Evolutionary conservation across 2,797 vertebrate genomes (phyloP), one percentile per base, ranked within the genome.

Genomic region (Pygocentrus nattereri): DNA sequence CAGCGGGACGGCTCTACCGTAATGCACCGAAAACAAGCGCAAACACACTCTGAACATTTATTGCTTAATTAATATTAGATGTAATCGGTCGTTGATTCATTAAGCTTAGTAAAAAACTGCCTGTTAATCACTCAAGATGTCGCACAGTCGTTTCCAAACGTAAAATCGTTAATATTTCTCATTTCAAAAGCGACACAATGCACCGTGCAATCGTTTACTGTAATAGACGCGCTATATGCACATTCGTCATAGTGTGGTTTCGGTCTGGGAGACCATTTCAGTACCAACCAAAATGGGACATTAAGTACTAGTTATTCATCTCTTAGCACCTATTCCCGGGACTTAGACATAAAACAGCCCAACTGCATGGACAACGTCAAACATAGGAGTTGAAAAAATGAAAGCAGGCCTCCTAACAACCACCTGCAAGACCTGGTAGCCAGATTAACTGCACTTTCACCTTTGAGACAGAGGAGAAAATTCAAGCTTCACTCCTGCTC

Each of bases 1-100:
- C 82, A 25, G 88, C 0, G 65, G 25, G 41, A 31, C 54, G 38
- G 15, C 12, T 5, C 23, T 69, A 65, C 87, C 91, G 85, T 89
- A 90, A 83, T 71, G 31, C 25, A 13, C 0, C 1, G 0, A 88
- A 65, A 70, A 85, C 0, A 47, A 1, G 73, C 84, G 88, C 90
- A 88, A 0, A 34, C 56, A 47, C 49, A 49, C n/a, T 11, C n/a
- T 50, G 77, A 8, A 31, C 13, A 1, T 5, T 21, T 15, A 25
- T 19, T 21, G 34, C 21, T 12, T 41, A 47, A 49, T 34, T 50
- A 10, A 67, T 21, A n/a, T 7, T 19, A 41, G 18, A n/a, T 21
- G 56, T 1, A 21, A 15, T 12, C 61, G 25, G 59, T 4, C 18
- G 7, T 5, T 16, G n/a, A 23, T 59, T 61, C 23, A 11, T 11